Evolutionary conservation across 2,797 vertebrate genomes (phyloP).

Genomic region (Poecilia gillii): DNA sequence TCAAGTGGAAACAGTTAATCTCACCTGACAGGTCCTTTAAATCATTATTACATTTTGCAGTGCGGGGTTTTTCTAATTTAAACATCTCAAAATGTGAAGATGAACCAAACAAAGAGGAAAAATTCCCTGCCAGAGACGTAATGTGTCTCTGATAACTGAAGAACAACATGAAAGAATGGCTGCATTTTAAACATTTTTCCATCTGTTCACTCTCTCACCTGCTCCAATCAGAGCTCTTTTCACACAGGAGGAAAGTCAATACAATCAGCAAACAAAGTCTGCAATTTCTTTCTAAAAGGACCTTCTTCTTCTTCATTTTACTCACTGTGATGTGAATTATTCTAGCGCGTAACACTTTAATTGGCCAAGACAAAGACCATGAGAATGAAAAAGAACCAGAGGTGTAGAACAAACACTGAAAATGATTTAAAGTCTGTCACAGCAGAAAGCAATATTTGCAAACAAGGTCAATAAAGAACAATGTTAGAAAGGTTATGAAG

Average conservation of each 20-base stretch:
- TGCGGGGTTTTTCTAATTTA: conserved; percentile 34
- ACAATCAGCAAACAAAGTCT: conserved; percentile 94
- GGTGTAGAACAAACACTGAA: conserved; percentile 84
- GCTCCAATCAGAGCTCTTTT: conserved; percentile 84
- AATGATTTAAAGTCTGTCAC: conserved; percentile 88
- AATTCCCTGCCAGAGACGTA: conserved; percentile 59
- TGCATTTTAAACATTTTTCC: conserved; percentile 77
- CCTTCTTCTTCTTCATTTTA: conserved; percentile 87
- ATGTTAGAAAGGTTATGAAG: conserved; percentile 1
- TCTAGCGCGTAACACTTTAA: conserved; percentile 96
- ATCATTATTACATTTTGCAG: conserved; percentile 40
- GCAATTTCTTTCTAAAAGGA: conserved; percentile 84
- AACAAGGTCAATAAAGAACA: conserved; percentile 21
- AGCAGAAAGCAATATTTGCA: conserved; percentile 12
- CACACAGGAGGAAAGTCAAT: conserved; percentile 89
- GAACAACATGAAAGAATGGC: conserved; percentile 74
- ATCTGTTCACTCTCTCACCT: conserved; percentile 45
- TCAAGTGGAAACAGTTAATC: conserved; percentile 7
- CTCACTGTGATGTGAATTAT: conserved; percentile 92
- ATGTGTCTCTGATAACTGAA: conserved; percentile 54
- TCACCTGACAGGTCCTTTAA: conserved; percentile 32
- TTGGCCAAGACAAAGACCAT: conserved; percentile 94
- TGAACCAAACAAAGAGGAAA: conserved; percentile 51
- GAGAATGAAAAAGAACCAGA: conserved; percentile 89
- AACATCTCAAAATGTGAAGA: conserved; percentile 29